Conservation (phyloP, 2,113 vertebrate species). For the zebrafish (Danio rerio) region DNA sequence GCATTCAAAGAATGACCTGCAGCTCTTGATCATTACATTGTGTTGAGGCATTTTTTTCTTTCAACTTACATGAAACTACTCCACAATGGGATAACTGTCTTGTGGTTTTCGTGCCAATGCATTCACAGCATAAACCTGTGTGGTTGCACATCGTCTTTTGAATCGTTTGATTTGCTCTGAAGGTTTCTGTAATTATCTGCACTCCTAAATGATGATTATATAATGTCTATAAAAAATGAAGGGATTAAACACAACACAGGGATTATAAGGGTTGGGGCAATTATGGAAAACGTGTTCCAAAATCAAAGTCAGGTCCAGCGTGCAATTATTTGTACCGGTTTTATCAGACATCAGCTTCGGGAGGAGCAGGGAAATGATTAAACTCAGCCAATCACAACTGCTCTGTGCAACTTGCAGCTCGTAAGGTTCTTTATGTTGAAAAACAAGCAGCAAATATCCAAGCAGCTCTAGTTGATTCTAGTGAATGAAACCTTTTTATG, state of each 20-base stretch:
- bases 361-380: not conserved
- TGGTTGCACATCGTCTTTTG: not conserved
- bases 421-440: not conserved
- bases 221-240: slow-evolving; percentile 38
- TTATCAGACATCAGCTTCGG: slow-evolving; percentile 42
- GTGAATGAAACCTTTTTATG: not conserved
- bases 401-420: not conserved
- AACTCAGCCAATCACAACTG: not conserved
- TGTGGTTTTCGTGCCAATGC: not conserved
- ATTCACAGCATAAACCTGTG: not conserved
- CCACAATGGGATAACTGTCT: not conserved
- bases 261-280: slow-evolving; percentile 54
- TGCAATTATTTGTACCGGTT: slow-evolving; percentile 46
- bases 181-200: slow-evolving; percentile 46
- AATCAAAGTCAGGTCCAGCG: slow-evolving; percentile 35
- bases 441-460: not conserved
- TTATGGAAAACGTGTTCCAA: slow-evolving; percentile 46
- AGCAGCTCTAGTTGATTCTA: not conserved
- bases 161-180: slow-evolving; percentile 23
- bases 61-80: not conserved
- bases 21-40: slow-evolving; percentile 12
- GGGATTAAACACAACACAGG: slow-evolving; percentile 53
- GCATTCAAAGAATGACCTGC: slow-evolving; percentile 11
- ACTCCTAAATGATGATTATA: slow-evolving; percentile 52
- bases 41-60: not conserved